phyloP scores from a whole-genome alignment of 2,113 vertebrate species.

The Bothrops jararaca region DNA sequence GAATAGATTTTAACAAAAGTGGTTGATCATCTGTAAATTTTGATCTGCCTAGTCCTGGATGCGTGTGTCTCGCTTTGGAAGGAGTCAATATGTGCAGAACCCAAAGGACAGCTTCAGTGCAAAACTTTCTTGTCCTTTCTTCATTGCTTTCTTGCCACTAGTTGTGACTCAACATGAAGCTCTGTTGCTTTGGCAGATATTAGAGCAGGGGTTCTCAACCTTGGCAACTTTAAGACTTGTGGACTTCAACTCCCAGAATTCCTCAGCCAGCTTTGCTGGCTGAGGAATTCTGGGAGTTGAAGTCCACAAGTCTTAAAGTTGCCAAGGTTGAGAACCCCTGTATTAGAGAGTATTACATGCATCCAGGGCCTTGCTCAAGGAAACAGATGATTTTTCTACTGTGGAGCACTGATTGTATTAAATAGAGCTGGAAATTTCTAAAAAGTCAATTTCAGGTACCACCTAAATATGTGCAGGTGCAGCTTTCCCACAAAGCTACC shows the following conservation, averaged over 20 bases:
- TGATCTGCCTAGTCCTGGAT: neutral
- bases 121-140: constrained; percentile 14
- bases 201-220: too few species aligned
- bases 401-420: neutral
- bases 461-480: neutral
- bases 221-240: too few species aligned
- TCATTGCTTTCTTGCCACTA: constrained; percentile 2
- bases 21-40: neutral
- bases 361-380: constrained; percentile 28
- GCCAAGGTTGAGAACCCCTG: too few species aligned
- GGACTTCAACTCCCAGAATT: too few species aligned
- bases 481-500: neutral
- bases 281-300: too few species aligned
- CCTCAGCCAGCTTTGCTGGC: too few species aligned
- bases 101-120: constrained; percentile 11
- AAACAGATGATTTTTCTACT: neutral
- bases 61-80: constrained; percentile 38
- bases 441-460: neutral
- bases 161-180: neutral
- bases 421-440: neutral
- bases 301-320: too few species aligned
- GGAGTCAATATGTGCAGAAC: constrained; percentile 39
- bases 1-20: neutral
- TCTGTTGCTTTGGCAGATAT: constrained; percentile 10
- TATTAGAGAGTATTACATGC: neutral